phyloP scores from a whole-genome alignment of 1,140 invertebrate genomes.

The Dendrolimus punctatus region DNA sequence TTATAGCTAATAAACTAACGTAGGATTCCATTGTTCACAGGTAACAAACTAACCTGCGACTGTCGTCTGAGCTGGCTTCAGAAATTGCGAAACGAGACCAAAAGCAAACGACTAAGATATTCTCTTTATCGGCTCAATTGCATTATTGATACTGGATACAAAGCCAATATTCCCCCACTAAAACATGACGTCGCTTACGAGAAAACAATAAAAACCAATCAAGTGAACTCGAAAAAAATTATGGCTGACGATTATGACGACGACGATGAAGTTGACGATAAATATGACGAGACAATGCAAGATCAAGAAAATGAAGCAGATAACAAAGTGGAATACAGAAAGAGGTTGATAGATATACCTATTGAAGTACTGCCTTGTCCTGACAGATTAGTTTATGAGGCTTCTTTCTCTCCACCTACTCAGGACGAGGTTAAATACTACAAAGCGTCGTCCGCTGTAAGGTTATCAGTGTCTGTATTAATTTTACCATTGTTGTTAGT shows the following conservation, averaged over 20 bases:
- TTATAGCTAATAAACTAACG: slow-evolving; percentile 80
- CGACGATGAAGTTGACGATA: slow-evolving; percentile 38
- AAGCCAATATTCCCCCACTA: slow-evolving; percentile 23
- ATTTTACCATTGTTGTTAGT: slow-evolving; percentile 12
- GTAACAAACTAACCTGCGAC: slow-evolving; percentile 84
- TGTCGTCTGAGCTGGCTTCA: slow-evolving; percentile 85
- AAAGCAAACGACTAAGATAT: slow-evolving; percentile 76
- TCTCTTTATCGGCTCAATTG: slow-evolving; percentile 78
- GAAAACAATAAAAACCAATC: slow-evolving; percentile 18
- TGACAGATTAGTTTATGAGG: slow-evolving; percentile 71
- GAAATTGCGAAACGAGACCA: slow-evolving; percentile 80
- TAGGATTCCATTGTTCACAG: slow-evolving; percentile 63
- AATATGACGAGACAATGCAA: slow-evolving; percentile 55
- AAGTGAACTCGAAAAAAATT: slow-evolving; percentile 23
- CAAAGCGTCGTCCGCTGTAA: slow-evolving; percentile 39
- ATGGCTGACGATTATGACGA: slow-evolving; percentile 35
- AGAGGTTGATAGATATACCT: slow-evolving; percentile 75
- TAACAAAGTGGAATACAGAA: slow-evolving; percentile 47
- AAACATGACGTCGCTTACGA: slow-evolving; percentile 29
- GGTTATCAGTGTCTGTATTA: slow-evolving; percentile 12
- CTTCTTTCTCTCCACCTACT: slow-evolving; percentile 67
- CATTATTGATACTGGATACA: slow-evolving; percentile 71
- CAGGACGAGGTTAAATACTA: slow-evolving; percentile 66
- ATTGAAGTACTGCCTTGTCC: slow-evolving; percentile 77
- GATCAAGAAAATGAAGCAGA: slow-evolving; percentile 44